Base-by-base conservation (phyloP, 2,888 invertebrate genomes). In the Eupithecia tripunctaria region DNA sequence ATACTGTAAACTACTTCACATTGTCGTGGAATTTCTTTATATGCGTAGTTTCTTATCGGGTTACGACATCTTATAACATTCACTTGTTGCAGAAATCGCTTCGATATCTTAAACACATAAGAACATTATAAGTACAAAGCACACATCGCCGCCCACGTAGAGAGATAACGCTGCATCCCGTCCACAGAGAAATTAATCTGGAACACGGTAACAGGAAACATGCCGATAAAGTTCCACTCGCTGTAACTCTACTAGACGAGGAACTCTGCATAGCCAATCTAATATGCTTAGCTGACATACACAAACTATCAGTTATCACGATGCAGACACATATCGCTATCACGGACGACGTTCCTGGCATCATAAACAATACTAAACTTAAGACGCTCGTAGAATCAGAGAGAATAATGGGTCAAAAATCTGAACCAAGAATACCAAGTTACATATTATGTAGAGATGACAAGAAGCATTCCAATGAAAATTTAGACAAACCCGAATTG, bases 61-160 rank as follows among this genome's bases (percentile, higher is more conserved):
- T 80, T 76, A 78, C 77, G 79, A 83, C 69, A 83, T 85, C 78
- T 84, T 82, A 82, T 76, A 79, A 80, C 80, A 84, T 84, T 86
- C 85, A 87, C 86, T 93, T 93, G 92, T 94, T 94, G 86, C 93
- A 94, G 94, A 93, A 88, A 91, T 91, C 88, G 87, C 90, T 91
- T 86, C 84, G 81, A 90, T 91, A 92, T 91, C 93, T 93, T 91
- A 90, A 89, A 84, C 84, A 89, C 82, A 90, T 91, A 93, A 93
- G 92, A 90, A 88, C 88, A 90, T 91, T 90, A 88, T 85, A 91
- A 91, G 92, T 89, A 87, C 84, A 86, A 84, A 88, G 86, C 89
- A 89, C 91, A 90, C 89, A 89, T 77, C 85, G 82, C 91, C 92
- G 87, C 91, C 92, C 91, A 92, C 92, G 88, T 85, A 80, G 88